Evolutionary conservation across 2,113 vertebrate genomes (phyloP).

Genomic region (Echinops telfairi): DNA sequence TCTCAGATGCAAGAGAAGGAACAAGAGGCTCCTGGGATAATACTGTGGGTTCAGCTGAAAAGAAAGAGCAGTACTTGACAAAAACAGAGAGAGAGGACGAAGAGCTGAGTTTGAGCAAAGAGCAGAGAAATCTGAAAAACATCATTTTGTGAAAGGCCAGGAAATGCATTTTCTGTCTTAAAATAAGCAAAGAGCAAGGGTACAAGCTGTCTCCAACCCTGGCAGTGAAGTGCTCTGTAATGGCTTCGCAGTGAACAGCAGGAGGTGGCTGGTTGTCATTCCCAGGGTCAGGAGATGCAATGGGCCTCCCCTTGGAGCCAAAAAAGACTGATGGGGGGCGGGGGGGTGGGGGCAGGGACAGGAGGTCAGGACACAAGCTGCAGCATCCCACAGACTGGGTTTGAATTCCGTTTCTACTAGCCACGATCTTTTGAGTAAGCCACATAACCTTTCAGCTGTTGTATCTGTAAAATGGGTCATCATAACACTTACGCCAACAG

Average conservation of each 20-base stretch:
- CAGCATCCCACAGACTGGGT: background rate
- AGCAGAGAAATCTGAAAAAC: slow-evolving; percentile 25
- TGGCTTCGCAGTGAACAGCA: background rate
- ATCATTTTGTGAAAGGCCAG: slow-evolving; percentile 51
- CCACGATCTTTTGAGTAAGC: background rate
- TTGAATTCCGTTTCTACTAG: slow-evolving; percentile 11
- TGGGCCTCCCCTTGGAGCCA: background rate
- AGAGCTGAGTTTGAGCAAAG: slow-evolving; percentile 29
- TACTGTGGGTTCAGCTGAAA: background rate
- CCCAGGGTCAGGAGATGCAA: background rate
- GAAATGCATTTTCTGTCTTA: slow-evolving; percentile 48
- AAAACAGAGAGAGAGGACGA: background rate
- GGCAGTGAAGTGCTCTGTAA: background rate
- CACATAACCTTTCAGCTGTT: background rate
- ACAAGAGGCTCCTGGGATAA: background rate
- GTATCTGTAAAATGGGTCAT: too few species aligned
- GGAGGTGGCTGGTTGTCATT: background rate
- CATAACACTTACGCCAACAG: too few species aligned
- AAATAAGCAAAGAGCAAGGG: slow-evolving; percentile 54
- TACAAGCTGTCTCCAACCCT: slow-evolving; percentile 11
- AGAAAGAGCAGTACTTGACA: background rate
- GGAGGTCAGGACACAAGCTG: background rate
- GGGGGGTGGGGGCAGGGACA: too few species aligned
- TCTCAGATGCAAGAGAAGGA: background rate
- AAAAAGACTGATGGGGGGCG: background rate